A percentile compares a stretch with the other conserved stretches of the same genome.
phyloP scores from a whole-genome alignment of 2,797 vertebrate species.

The Lepilemur ruficaudatus region DNA sequence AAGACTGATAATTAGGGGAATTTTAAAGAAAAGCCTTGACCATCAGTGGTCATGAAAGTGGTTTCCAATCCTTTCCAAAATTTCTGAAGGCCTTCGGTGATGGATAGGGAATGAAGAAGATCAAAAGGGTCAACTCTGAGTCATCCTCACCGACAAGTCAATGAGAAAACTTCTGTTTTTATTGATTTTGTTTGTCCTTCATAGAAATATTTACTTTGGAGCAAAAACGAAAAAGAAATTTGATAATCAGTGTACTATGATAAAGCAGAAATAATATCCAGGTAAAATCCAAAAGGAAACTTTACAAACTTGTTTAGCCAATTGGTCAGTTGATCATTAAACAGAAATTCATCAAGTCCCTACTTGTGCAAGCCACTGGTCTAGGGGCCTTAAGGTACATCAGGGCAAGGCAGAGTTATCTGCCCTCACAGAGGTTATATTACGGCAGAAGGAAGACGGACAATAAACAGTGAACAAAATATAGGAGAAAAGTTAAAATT shows the following conservation, averaged over 20 bases:
- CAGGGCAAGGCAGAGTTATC: background rate
- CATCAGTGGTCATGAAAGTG: background rate
- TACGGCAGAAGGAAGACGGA: background rate
- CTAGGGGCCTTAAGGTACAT: background rate
- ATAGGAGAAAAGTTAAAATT: background rate
- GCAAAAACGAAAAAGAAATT: background rate
- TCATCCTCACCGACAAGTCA: background rate
- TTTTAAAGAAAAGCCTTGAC: background rate
- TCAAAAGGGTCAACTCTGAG: background rate
- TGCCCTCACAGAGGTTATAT: background rate
- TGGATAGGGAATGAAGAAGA: background rate
- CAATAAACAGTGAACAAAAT: background rate
- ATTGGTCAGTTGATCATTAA: background rate
- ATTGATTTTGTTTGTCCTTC: background rate
- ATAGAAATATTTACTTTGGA: background rate
- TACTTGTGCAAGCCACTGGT: background rate
- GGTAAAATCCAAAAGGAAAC: background rate
- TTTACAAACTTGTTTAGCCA: background rate
- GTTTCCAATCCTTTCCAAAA: constrained; percentile 20
- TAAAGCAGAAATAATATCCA: background rate
- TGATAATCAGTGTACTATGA: background rate
- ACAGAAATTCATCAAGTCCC: background rate
- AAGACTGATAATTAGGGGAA: background rate
- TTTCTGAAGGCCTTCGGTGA: background rate
- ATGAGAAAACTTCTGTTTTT: background rate